phyloP scores from a whole-genome alignment of 2,113 vertebrate genomes.

The Trochalopteron elliotii region DNA sequence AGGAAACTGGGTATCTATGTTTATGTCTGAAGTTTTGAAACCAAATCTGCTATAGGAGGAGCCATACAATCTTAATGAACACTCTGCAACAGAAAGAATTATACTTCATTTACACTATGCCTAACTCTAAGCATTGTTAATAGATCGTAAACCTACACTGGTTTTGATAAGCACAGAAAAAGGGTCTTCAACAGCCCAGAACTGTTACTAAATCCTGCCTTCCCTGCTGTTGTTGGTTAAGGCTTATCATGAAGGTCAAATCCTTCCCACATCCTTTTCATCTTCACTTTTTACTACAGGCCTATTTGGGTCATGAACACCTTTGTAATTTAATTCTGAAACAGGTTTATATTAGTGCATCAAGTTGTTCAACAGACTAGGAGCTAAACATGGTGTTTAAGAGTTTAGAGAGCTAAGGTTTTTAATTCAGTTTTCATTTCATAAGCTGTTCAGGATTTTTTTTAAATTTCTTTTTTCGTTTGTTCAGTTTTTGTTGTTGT shows the following conservation, averaged over 20 bases:
- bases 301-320: neutral
- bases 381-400: neutral
- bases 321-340: neutral
- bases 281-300: neutral
- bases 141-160: neutral
- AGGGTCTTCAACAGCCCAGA: neutral
- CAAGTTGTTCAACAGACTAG: neutral
- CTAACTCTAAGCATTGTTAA: neutral
- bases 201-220: neutral
- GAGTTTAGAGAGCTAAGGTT: neutral
- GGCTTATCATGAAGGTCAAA: neutral
- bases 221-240: neutral
- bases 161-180: neutral
- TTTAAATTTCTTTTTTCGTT: neutral
- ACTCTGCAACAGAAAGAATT: conserved; percentile 75
- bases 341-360: neutral
- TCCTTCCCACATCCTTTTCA: neutral
- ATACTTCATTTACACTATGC: neutral
- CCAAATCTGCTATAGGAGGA: conserved; percentile 91
- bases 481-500: neutral
- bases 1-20: conserved; percentile 92
- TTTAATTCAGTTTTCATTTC: neutral
- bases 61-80: conserved; percentile 92
- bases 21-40: conserved; percentile 92
- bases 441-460: neutral